A percentile compares a stretch with the other conserved stretches of the same genome.
Evolutionary conservation across 2,888 invertebrate species (phyloP).

Genomic region (Drosophila demipolita): DNA sequence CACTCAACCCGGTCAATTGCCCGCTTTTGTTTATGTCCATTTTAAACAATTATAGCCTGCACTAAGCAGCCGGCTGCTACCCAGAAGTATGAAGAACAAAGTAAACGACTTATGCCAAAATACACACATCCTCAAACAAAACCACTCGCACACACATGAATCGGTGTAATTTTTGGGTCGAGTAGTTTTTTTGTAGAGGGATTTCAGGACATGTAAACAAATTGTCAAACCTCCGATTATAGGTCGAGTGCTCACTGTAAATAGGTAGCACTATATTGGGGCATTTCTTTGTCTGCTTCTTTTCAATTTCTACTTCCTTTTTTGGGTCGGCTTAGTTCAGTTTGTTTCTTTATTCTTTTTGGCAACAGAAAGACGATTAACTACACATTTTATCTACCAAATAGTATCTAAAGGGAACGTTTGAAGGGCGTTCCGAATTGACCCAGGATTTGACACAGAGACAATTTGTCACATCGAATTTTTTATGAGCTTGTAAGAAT

Average conservation of each 20-base stretch:
- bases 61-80: background rate
- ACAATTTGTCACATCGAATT: background rate
- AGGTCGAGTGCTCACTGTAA: slow-evolving; percentile 3
- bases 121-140: slow-evolving; percentile 4
- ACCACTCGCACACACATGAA: slow-evolving; percentile 7
- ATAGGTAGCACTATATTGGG: background rate
- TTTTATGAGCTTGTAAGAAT: background rate
- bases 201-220: slow-evolving; percentile 44
- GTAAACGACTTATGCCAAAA: slow-evolving; percentile 38
- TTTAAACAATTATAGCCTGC: slow-evolving; percentile 56
- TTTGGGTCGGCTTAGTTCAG: background rate
- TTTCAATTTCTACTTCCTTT: background rate
- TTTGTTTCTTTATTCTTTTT: background rate
- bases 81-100: slow-evolving; percentile 42
- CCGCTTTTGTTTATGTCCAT: slow-evolving; percentile 61
- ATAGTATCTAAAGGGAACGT: slow-evolving; percentile 5
- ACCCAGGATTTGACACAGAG: background rate
- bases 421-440: background rate
- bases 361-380: slow-evolving; percentile 2
- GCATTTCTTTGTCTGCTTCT: background rate
- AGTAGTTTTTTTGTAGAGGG: slow-evolving; percentile 4
- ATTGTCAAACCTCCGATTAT: slow-evolving; percentile 37
- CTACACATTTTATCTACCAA: slow-evolving; percentile 1
- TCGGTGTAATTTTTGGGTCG: background rate
- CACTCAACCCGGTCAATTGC: slow-evolving; percentile 43